phyloP scores from a whole-genome alignment of 2,797 vertebrate genomes.

The Pterois miles region DNA sequence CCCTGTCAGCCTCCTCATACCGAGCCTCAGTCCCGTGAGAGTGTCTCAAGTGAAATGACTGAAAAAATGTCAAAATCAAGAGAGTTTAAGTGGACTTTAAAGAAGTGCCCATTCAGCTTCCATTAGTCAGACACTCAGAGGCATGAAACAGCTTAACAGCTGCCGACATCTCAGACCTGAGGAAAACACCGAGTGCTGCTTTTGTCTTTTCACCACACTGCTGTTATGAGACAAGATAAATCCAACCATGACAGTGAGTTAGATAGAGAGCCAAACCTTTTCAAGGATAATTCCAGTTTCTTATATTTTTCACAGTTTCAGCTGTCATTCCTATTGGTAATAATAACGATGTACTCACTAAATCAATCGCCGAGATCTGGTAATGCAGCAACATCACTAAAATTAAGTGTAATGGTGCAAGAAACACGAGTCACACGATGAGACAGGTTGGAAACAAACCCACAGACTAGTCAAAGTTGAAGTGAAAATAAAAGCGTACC shows the following conservation, averaged over 20 bases:
- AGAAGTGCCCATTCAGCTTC: constrained; percentile 34
- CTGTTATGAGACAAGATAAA: background rate
- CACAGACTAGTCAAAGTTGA: background rate
- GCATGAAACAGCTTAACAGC: constrained; percentile 23
- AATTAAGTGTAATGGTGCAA: background rate
- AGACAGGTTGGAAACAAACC: background rate
- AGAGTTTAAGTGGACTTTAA: constrained; percentile 43
- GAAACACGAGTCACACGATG: background rate
- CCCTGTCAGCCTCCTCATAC: constrained; percentile 12
- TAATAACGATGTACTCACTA: background rate
- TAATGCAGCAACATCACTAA: rapidly evolving
- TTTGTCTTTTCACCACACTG: background rate
- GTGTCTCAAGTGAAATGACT: constrained; percentile 32
- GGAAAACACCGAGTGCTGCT: background rate
- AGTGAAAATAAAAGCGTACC: background rate
- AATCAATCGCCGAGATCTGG: background rate
- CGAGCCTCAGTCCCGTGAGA: constrained; percentile 15
- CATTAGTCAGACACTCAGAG: constrained; percentile 33
- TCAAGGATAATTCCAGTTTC: background rate
- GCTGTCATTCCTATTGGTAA: background rate
- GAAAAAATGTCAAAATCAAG: constrained; percentile 31
- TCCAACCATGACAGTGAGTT: background rate
- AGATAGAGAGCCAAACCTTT: background rate
- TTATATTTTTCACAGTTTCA: background rate
- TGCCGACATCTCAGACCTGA: constrained; percentile 2